These are phyloP conservation scores for Mus musculus DNA, from an alignment of 2,113 vertebrate species.

Conservation along the genomic window DNA sequence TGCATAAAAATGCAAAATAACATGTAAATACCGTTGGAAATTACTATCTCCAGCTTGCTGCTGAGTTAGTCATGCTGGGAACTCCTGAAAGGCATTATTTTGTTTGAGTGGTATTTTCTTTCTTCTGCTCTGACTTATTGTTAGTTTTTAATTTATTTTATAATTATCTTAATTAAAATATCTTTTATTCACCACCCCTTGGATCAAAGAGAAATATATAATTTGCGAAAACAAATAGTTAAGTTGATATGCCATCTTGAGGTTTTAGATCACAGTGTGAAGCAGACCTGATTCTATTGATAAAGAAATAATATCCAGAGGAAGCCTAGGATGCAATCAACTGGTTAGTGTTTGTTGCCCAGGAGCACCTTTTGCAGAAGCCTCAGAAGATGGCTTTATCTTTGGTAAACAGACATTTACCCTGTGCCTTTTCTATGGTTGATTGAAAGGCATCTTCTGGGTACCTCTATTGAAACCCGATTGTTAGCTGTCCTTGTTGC, in stretches of 20 bases:
- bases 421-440: neutral
- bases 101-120: neutral
- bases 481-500: neutral
- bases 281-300: accelerated
- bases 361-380: neutral
- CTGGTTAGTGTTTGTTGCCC: neutral
- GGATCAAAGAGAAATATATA: neutral
- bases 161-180: slow-evolving; percentile 61
- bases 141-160: slow-evolving; percentile 53
- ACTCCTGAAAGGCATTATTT: neutral
- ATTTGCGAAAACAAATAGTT: slow-evolving; percentile 40
- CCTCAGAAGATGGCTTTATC: neutral
- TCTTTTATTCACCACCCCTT: slow-evolving; percentile 48
- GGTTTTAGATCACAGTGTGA: neutral
- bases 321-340: no score
- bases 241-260: accelerated
- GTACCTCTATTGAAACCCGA: neutral
- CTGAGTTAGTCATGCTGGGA: neutral
- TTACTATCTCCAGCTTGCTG: neutral
- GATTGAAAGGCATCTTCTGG: neutral
- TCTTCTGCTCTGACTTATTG: slow-evolving; percentile 15
- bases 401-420: neutral
- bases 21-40: neutral
- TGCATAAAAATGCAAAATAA: slow-evolving; percentile 10
- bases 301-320: neutral